These are phyloP conservation scores for Rhabdophis nuchalis DNA, from an alignment of 2,797 vertebrate species.

Conservation along the genomic window DNA sequence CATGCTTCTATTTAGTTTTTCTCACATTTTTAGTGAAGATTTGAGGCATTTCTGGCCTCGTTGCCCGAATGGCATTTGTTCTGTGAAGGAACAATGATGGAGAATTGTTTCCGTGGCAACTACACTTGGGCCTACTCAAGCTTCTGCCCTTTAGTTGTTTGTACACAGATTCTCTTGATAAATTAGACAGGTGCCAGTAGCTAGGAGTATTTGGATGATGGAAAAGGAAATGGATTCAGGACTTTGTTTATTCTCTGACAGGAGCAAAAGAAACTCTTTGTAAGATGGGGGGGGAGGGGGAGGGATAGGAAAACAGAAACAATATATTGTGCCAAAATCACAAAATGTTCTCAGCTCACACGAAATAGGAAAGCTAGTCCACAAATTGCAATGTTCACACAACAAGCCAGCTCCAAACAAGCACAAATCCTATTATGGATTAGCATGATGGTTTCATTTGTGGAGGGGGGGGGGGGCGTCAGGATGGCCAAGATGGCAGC, in stretches of 20 bases:
- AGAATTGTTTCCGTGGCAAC: conserved; percentile 18
- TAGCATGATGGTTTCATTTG: neutral
- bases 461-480: neutral
- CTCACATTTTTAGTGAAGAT: neutral
- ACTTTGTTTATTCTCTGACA: neutral
- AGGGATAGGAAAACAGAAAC: neutral
- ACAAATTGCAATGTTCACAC: neutral
- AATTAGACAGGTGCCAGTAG: conserved; percentile 21
- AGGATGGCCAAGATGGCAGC: neutral
- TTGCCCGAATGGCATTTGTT: conserved; percentile 3
- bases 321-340: neutral
- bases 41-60: neutral
- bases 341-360: neutral
- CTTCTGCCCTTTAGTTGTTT: conserved; percentile 40
- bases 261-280: neutral
- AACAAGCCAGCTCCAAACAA: neutral
- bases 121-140: conserved; percentile 23
- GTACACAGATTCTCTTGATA: conserved; percentile 33
- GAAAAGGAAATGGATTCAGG: neutral
- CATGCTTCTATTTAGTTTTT: neutral
- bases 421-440: neutral
- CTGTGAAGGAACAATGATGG: conserved; percentile 4
- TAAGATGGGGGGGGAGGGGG: no score
- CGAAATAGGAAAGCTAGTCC: neutral
- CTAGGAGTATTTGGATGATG: neutral